Evolutionary conservation across 2,888 invertebrate species (phyloP).

Genomic region (Acanthosepion esculentum): DNA sequence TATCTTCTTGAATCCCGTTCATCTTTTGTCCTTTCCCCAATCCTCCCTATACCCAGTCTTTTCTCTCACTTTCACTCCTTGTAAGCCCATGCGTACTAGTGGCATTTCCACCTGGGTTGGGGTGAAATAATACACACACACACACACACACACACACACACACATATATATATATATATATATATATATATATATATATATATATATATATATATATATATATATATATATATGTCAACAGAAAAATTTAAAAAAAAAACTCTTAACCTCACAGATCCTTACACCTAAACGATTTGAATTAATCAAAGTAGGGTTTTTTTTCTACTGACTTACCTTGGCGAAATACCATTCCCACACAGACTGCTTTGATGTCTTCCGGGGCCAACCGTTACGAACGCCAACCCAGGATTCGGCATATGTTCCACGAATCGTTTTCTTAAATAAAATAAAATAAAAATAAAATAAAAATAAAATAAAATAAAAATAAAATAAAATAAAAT

Average conservation of each 20-base stretch:
- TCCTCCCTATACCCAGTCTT: too few species aligned
- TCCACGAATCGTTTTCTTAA: constrained; percentile 58
- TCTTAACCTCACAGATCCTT: too few species aligned
- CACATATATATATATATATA: neutral
- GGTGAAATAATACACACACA: neutral
- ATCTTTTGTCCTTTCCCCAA: too few species aligned
- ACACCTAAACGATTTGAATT: too few species aligned
- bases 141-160: too few species aligned
- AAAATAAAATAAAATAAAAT: constrained; percentile 48
- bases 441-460: constrained; percentile 43
- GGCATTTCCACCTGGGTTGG: too few species aligned
- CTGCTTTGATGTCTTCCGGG: constrained; percentile 50
- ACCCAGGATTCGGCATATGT: constrained; percentile 61
- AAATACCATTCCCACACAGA: constrained; percentile 66
- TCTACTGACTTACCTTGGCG: constrained; percentile 57
- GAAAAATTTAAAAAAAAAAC: too few species aligned
- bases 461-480: constrained; percentile 47
- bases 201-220: neutral
- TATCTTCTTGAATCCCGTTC: too few species aligned
- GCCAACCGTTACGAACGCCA: constrained; percentile 55
- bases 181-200: neutral
- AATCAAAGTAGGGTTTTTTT: neutral
- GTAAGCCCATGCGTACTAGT: too few species aligned
- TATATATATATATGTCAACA: too few species aligned
- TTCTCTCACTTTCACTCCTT: too few species aligned